Evolutionary conservation across 2,888 invertebrate species (phyloP), one percentile per base, ranked within the genome.

Genomic region (Dascillus cervinus): DNA sequence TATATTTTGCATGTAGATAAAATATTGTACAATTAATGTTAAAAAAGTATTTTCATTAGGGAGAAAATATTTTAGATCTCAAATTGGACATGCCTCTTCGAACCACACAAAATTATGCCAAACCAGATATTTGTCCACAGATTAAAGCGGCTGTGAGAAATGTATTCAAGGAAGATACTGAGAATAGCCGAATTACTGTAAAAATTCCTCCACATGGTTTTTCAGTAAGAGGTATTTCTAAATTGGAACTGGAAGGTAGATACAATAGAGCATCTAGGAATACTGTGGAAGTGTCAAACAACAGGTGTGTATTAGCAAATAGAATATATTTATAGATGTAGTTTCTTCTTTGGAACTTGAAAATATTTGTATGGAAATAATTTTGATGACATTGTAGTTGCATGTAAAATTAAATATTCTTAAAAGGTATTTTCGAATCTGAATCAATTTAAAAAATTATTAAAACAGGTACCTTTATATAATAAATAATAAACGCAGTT

Each of bases 51-150:
- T 17, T 17, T 53, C n/a, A n/a, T 32, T 39, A 63, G 63, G 58
- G 56, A 22, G 85, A 87, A 60, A 82, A 85, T 66, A 75, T 88
- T 39, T 65, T 88, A 44, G 73, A 77, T 51, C 69, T 88, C 44
- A 76, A 80, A 51, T 67, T 88, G 43, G 81, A 86, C 53, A 76
- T 83, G 71, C 82, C 85, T 21, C 73, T 79, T 28, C 62, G 82
- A 53, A 86, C 86, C 33, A 87, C 87, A 1, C 68, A 82, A 47
- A 76, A 80, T 50, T 87, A 87, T 64, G 73, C 73, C 41, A 75
- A 76, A 22, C 83, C 83, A 1, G 66, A 69, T 1, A 74, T 82
- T 26, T 80, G 82, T n/a, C 82, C 83, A 1, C 74, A 77, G 34
- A 75, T 83, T 37, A 78, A 79, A 54, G 82, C 77, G 3, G 74